Evolutionary conservation across 2,888 invertebrate species (phyloP).

Genomic region (Hedychridium roseum): DNA sequence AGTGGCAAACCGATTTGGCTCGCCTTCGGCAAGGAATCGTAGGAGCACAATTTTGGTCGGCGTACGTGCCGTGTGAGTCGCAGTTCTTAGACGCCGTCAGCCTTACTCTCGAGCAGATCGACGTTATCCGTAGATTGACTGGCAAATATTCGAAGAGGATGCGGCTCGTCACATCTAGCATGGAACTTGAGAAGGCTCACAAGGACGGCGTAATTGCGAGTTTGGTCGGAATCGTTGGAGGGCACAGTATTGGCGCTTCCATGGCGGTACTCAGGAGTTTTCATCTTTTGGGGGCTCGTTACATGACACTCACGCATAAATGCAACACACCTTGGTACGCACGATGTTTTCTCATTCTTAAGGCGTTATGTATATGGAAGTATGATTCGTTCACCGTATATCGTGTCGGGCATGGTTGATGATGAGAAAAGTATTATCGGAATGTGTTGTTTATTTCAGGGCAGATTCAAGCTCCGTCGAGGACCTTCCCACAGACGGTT

Average conservation of each 20-base stretch:
- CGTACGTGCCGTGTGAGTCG: conserved; percentile 69
- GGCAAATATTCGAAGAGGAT: conserved; percentile 65
- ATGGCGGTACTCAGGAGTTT: conserved; percentile 73
- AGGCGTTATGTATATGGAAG: background rate
- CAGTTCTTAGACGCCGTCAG: conserved; percentile 74
- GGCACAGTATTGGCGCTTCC: conserved; percentile 74
- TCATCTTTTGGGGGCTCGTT: conserved; percentile 72
- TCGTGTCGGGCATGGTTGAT: no score
- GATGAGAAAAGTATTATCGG: no score
- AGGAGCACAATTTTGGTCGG: conserved; percentile 65
- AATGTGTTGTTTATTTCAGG: conserved; percentile 41
- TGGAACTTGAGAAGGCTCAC: conserved; percentile 71
- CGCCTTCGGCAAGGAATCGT: conserved; percentile 65
- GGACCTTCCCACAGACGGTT: conserved; percentile 57
- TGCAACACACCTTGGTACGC: conserved; percentile 74
- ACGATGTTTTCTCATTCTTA: background rate
- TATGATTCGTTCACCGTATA: no score
- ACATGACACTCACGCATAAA: conserved; percentile 74
- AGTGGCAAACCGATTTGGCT: conserved; percentile 66
- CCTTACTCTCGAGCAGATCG: conserved; percentile 73
- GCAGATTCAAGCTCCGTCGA: conserved; percentile 62
- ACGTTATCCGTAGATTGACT: conserved; percentile 70
- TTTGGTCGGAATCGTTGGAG: conserved; percentile 73
- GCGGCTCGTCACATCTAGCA: conserved; percentile 67
- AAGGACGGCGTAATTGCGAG: conserved; percentile 70